Conservation (phyloP, 2,888 invertebrate species). For the Exephanes ischioxanthus region DNA sequence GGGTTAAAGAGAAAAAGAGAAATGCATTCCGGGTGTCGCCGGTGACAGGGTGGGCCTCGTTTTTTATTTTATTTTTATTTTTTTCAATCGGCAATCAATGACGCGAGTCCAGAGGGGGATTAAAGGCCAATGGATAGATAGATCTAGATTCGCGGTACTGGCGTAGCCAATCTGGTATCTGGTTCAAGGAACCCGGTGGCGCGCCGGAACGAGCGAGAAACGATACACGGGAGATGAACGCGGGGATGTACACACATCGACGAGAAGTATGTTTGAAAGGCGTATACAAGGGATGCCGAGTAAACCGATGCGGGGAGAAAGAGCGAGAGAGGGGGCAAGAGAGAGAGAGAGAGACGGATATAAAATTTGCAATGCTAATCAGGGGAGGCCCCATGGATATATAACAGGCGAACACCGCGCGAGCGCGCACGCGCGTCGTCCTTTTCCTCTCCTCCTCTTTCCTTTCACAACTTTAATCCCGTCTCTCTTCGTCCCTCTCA, state of each 20-base stretch:
- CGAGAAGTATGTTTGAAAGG: constrained; percentile 39
- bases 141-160: constrained; percentile 84
- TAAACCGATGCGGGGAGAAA: constrained; percentile 41
- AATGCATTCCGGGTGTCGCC: constrained; percentile 53
- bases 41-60: constrained; percentile 70
- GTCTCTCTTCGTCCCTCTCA: constrained; percentile 44
- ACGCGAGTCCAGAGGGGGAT: constrained; percentile 79
- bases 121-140: constrained; percentile 82
- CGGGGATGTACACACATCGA: constrained; percentile 51
- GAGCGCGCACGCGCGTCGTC: constrained; percentile 79
- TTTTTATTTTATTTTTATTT: constrained; percentile 5
- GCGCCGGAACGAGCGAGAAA: constrained; percentile 40
- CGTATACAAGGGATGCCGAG: constrained; percentile 56
- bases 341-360: constrained; percentile 51
- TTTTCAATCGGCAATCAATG: constrained; percentile 84
- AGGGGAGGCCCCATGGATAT: constrained; percentile 75
- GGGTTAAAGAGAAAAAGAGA: constrained; percentile 55
- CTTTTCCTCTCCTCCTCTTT: constrained; percentile 67
- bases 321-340: constrained; percentile 16
- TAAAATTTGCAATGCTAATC: constrained; percentile 83
- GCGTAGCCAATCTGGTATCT: constrained; percentile 84
- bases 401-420: constrained; percentile 74
- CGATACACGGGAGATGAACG: constrained; percentile 57
- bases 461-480: constrained; percentile 64
- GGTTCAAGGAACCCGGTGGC: constrained; percentile 84